Evolutionary conservation across 2,888 invertebrate genomes (phyloP).

Genomic region (Parapristionchus giblindavisi): DNA sequence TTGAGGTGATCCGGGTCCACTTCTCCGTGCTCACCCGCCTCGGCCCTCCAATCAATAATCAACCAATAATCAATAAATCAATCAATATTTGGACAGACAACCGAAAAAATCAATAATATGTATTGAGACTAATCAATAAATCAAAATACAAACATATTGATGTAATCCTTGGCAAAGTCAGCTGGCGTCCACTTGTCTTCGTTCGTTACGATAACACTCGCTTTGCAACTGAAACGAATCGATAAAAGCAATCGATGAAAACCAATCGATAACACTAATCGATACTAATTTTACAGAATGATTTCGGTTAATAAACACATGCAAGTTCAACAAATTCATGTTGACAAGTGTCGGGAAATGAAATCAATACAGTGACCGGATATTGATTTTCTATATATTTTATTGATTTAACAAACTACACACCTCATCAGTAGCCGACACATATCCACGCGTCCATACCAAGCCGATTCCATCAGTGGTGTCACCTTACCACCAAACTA

Average conservation of each 20-base stretch:
- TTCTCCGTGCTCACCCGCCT: too few species aligned
- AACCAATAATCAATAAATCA: too few species aligned
- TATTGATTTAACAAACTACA: background rate
- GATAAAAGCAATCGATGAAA: too few species aligned
- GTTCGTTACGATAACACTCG: background rate
- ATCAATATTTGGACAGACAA: too few species aligned
- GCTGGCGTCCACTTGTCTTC: background rate
- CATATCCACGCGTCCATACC: background rate
- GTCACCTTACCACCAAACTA: constrained; percentile 27
- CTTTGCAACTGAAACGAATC: too few species aligned
- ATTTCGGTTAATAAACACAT: too few species aligned
- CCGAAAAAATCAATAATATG: too few species aligned
- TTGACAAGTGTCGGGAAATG: background rate
- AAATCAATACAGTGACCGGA: background rate
- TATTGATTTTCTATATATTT: background rate
- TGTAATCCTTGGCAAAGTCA: background rate
- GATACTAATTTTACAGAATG: too few species aligned
- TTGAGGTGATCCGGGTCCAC: background rate
- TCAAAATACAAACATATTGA: constrained; percentile 1
- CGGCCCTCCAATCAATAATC: too few species aligned
- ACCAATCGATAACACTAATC: too few species aligned
- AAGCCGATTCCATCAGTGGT: constrained; percentile 15
- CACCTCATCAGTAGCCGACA: background rate
- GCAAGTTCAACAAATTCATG: background rate
- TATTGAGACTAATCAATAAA: too few species aligned